Conservation (phyloP, 2,888 invertebrate species). For the Neria commutata region DNA sequence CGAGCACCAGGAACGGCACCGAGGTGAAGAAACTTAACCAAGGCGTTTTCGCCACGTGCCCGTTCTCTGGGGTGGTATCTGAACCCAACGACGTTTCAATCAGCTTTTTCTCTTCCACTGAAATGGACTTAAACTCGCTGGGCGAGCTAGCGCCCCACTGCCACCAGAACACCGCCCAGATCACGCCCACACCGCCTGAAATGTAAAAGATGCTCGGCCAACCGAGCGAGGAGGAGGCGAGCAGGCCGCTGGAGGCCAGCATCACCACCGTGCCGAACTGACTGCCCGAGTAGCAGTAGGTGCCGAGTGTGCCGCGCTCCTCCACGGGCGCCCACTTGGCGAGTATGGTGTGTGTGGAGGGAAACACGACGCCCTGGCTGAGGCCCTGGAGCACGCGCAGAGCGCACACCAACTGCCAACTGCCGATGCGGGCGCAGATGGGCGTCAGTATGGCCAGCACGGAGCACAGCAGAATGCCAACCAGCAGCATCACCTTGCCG, state of each 20-base stretch:
- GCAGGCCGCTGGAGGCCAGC: conserved; percentile 73
- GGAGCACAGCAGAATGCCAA: conserved; percentile 69
- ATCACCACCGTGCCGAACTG: conserved; percentile 81
- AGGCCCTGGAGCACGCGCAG: conserved; percentile 73
- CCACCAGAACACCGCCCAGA: conserved; percentile 69
- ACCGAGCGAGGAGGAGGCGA: conserved; percentile 71
- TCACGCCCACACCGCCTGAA: conserved; percentile 69
- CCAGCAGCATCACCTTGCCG: conserved; percentile 68
- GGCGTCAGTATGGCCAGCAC: conserved; percentile 73
- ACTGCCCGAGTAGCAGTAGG: conserved; percentile 73
- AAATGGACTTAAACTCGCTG: conserved; percentile 66
- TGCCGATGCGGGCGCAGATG: conserved; percentile 68
- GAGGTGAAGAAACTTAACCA: conserved; percentile 79
- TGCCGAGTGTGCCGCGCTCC: conserved; percentile 71
- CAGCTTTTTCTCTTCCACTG: conserved; percentile 69
- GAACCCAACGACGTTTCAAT: conserved; percentile 72
- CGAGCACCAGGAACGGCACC: conserved; percentile 75
- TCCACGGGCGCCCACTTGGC: conserved; percentile 73
- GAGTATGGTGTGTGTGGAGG: conserved; percentile 71
- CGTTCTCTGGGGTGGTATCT: too few relatives aligned
- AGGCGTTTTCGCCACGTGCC: conserved; percentile 66
- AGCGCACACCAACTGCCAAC: conserved; percentile 67
- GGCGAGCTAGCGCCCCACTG: conserved; percentile 73
- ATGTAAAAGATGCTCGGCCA: conserved; percentile 82
- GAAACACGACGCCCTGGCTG: conserved; percentile 72